Percentiles rank a stretch among this genome's conserved stretches.
Evolutionary conservation across 2,113 vertebrate genomes (phyloP).

Genomic region (Onychostruthus taczanowskii): DNA sequence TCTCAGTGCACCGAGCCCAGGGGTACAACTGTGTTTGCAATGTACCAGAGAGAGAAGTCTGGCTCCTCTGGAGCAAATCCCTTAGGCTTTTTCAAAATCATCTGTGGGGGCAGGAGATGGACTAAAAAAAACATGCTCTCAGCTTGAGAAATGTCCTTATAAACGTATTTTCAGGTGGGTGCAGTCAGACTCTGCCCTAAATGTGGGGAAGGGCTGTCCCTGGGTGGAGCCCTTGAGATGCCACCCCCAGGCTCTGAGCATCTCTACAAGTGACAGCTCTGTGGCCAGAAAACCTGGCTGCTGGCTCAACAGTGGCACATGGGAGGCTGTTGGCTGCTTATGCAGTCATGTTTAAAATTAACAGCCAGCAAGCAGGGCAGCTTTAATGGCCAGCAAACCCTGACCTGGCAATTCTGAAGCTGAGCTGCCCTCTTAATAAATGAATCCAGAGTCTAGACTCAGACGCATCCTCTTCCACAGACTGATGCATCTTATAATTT

Average conservation of each 20-base stretch:
- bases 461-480: background rate
- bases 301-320: background rate
- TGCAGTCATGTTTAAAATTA: conserved; percentile 1
- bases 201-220: background rate
- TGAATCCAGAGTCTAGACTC: background rate
- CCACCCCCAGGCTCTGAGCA: background rate
- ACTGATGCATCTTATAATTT: background rate
- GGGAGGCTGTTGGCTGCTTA: background rate
- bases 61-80: background rate
- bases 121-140: background rate
- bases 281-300: background rate
- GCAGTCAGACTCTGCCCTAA: background rate
- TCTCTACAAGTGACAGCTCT: background rate
- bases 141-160: fast-evolving
- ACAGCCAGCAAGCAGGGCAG: background rate
- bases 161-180: background rate
- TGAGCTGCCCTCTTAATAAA: background rate
- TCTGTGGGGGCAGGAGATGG: background rate
- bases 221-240: fast-evolving
- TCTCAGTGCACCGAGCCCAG: background rate
- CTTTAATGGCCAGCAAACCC: background rate
- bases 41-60: background rate
- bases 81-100: background rate
- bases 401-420: background rate
- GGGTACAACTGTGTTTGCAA: fast-evolving